Evolutionary conservation across 2,113 vertebrate species (phyloP).

Genomic region (Madoqua kirkii): DNA sequence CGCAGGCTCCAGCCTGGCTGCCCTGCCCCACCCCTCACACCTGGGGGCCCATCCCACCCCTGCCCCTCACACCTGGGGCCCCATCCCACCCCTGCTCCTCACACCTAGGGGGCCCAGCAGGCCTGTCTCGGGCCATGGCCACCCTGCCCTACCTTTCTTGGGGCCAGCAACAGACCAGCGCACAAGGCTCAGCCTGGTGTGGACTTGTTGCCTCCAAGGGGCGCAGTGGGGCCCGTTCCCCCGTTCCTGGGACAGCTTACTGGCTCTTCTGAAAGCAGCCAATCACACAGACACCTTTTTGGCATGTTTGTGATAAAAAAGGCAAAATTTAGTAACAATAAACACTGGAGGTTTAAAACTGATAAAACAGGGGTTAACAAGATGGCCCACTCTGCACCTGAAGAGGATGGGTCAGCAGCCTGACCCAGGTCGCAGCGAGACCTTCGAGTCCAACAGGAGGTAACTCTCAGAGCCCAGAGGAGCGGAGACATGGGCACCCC

Average conservation of each 20-base stretch:
- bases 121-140: background rate
- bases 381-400: background rate
- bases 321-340: background rate
- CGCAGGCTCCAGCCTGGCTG: background rate
- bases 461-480: background rate
- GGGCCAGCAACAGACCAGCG: background rate
- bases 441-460: background rate
- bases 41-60: too few species aligned
- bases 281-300: background rate
- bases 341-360: background rate
- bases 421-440: background rate
- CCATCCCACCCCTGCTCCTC: too few species aligned
- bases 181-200: background rate
- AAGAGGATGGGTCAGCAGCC: background rate
- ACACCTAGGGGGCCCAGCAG: too few species aligned
- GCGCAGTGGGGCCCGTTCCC: background rate
- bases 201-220: background rate
- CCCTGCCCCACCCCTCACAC: background rate
- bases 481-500: accelerated
- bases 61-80: too few species aligned
- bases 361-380: background rate
- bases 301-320: background rate
- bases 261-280: background rate
- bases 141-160: background rate
- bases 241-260: accelerated